phyloP scores from a whole-genome alignment of 1,140 invertebrate species.

The Berghia stephanieae region DNA sequence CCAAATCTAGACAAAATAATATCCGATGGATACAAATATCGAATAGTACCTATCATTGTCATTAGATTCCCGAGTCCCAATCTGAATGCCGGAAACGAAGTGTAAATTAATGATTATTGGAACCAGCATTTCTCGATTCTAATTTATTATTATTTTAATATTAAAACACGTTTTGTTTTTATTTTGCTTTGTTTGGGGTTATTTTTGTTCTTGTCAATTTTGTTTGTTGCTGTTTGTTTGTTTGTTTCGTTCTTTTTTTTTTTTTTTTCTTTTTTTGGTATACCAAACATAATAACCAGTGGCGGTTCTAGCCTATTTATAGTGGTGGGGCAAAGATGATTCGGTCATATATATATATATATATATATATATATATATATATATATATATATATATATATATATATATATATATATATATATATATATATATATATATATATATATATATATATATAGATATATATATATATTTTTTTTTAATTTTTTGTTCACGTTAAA shows the following conservation, averaged over 20 bases:
- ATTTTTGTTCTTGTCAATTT: neutral
- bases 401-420: neutral
- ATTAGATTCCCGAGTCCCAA: slow-evolving; percentile 79
- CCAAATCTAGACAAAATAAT: too few species aligned
- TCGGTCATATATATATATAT: too few species aligned
- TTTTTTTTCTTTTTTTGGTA: neutral
- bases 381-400: neutral
- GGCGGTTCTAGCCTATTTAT: too few species aligned
- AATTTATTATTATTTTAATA: neutral
- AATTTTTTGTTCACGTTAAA: neutral
- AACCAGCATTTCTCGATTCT: neutral
- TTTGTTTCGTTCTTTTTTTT: too few species aligned
- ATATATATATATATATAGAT: too few species aligned
- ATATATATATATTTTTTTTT: neutral
- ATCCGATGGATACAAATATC: neutral
- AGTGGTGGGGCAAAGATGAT: too few species aligned
- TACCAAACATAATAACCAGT: too few species aligned
- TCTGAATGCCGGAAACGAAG: slow-evolving; percentile 67
- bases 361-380: slow-evolving; percentile 3
- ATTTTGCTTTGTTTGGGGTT: neutral
- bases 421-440: too few species aligned
- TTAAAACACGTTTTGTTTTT: neutral
- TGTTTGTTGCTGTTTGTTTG: too few species aligned
- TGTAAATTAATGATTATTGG: neutral
- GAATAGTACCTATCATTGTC: slow-evolving; percentile 12